A percentile compares a stretch with the other conserved stretches of the same genome.
Evolutionary conservation across 2,113 vertebrate genomes (phyloP).

Genomic region (Psammodynastes pulverulentus): DNA sequence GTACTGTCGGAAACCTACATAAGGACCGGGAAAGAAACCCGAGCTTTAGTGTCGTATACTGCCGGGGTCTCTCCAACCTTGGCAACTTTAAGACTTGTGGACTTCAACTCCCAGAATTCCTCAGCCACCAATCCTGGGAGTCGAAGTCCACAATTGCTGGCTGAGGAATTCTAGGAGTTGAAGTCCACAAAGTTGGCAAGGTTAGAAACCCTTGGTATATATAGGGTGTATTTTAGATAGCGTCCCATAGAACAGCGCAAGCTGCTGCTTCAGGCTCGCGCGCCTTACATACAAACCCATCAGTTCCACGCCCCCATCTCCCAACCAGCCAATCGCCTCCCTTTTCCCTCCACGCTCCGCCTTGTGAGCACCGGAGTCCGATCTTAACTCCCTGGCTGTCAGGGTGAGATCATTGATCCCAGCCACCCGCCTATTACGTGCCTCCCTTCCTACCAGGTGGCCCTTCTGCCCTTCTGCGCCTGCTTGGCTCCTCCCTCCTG

Average conservation of each 20-base stretch:
- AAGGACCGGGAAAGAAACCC: background rate
- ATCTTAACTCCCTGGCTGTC: background rate
- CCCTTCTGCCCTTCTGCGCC: background rate
- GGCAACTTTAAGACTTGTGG: too few relatives aligned
- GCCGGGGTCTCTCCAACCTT: too few relatives aligned
- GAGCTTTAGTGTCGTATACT: background rate
- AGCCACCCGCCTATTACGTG: background rate
- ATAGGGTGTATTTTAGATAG: background rate
- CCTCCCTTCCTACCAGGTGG: background rate
- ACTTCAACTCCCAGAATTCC: too few relatives aligned
- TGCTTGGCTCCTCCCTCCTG: background rate
- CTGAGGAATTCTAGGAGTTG: too few relatives aligned
- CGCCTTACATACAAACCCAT: background rate
- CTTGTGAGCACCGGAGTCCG: background rate
- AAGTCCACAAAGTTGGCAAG: too few relatives aligned
- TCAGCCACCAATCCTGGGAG: too few relatives aligned
- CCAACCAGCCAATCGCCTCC: background rate
- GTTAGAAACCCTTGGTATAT: too few relatives aligned
- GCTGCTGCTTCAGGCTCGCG: background rate
- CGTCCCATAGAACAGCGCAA: too few relatives aligned
- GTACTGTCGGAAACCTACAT: background rate
- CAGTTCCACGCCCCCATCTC: background rate
- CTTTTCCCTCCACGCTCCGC: background rate
- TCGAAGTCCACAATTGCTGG: too few relatives aligned
- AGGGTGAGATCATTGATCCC: background rate